A percentile compares a stretch with the other conserved stretches of the same genome.
phyloP scores from a whole-genome alignment of 2,888 invertebrate species.

The Eueremaeus valkanovi region DNA sequence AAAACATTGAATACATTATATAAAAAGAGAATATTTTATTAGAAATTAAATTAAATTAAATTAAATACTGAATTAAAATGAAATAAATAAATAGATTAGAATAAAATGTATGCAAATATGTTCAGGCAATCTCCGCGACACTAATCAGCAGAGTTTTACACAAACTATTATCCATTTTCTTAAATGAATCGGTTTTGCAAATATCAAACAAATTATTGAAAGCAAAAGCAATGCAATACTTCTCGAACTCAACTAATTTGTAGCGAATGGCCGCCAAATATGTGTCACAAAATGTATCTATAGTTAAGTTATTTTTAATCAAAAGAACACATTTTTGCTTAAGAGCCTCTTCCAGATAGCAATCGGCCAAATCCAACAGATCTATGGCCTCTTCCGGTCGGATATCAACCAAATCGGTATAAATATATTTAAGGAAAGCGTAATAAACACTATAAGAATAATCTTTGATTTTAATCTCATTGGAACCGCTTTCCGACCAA shows the following conservation, averaged over 20 bases:
- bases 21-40: too few relatives aligned
- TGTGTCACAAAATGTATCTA: slow-evolving; percentile 32
- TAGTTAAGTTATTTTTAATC: slow-evolving; percentile 25
- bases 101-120: background rate
- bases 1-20: too few relatives aligned
- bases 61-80: background rate
- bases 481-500: slow-evolving; percentile 35
- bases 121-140: slow-evolving; percentile 37
- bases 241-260: slow-evolving; percentile 35
- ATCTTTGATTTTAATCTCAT: slow-evolving; percentile 28
- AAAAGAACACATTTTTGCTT: slow-evolving; percentile 37
- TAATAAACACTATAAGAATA: slow-evolving; percentile 35
- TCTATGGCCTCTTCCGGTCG: slow-evolving; percentile 25
- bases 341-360: slow-evolving; percentile 37
- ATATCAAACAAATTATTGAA: slow-evolving; percentile 38
- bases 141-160: slow-evolving; percentile 32
- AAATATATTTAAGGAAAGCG: slow-evolving; percentile 38
- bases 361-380: slow-evolving; percentile 38
- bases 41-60: background rate
- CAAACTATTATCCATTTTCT: slow-evolving; percentile 21
- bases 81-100: background rate
- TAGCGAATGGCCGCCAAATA: slow-evolving; percentile 33
- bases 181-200: slow-evolving; percentile 32
- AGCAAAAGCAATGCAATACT: slow-evolving; percentile 22
- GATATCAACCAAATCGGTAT: slow-evolving; percentile 37